Evolutionary conservation across 2,888 invertebrate genomes (phyloP), one percentile per base, ranked within the genome.

Genomic region (Leptopilina syphax): DNA sequence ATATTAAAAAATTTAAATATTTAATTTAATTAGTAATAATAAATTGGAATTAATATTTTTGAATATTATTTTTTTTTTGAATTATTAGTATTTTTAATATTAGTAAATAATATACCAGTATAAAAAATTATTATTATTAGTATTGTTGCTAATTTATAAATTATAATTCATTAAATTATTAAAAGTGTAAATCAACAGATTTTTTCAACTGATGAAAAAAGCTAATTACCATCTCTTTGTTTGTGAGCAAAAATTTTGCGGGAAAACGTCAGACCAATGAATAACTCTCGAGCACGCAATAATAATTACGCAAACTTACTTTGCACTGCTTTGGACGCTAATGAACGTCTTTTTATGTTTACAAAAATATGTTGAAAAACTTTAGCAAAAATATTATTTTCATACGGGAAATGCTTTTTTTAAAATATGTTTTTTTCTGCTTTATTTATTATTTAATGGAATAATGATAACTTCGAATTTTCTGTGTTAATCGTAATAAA

Each of bases 231-330:
- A 27, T 70, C 68, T 24, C 34, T 78, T 57, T 66, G 57, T n/a
- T 57, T 63, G 77, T 57, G 60, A 67, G 67, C 65, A 78, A 67
- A 78, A 78, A 78, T 78, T 18, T 50, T 65, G 65, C 77, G 65
- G 65, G 77, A 47, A 77, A 77, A n/a, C 44, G 47, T 54, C 66
- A 57, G 54, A 67, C 54, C 13, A 18, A 18, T 44, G 68, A 41
- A 78, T 68, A 68, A 54, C 67, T 78, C 57, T 54, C n/a, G 41
- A 18, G 67, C 67, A 78, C 68, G 77, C 68, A 60, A 78, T 68
- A 60, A 44, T 68, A 68, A 78, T 78, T 78, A 78, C 67, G 77
- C 18, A 34, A 67, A 77, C 24, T 78, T 68, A 68, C 67, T 57
- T 78, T 68, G 13, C 24, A 67, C 68, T 41, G 60, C 68, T 78